Base-by-base conservation (phyloP, 2,888 invertebrate species). In the Apamea epomidion region DNA sequence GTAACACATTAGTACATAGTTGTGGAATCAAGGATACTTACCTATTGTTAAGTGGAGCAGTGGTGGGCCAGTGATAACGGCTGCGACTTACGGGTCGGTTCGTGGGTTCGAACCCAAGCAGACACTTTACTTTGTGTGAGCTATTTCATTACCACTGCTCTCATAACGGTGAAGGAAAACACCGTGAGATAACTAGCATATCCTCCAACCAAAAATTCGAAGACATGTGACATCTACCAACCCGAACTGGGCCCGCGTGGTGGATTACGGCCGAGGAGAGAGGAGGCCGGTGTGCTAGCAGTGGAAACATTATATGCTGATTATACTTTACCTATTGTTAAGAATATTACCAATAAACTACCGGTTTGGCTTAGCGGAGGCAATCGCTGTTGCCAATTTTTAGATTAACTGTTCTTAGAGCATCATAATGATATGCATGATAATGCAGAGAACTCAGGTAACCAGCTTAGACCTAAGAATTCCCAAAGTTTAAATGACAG, bases 1-100 rank as follows among this genome's bases (percentile, higher is more conserved):
- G 62, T 80, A 76, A 45, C 60, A 72, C 60, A 51, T 21, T n/a
- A 42, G 25, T 64, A 71, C 62, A 72, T 75, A 72, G 32, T 75
- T 84, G 37, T 37, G 7, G 62, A 70, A 76, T 25, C 45, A 45
- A 60, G 5, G 16, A 12, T 58, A 51, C 18, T 54, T 54, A 54
- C 54, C 58, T 58, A 58, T 58, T 25, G 58, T 58, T 25, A 25
- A n/a, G 54, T 25, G 54, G 8, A 54, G 12, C 48, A 16, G 16
- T 16, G 48, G 48, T 16, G 14, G 48, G 0, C 48, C 4, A 16
- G 14, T 48, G 48, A 0, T 48, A 48, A 14, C 48, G 48, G 48
- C 48, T 16, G 8, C 0, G 0, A 48, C 48, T 48, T 45, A 45
- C 14, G 14, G 5, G 37, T 37, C 37, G 5, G 37, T 37, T 48